Evolutionary conservation across 2,888 invertebrate species (phyloP), one percentile per base, ranked within the genome.

Genomic region (Limnephilus auricula): DNA sequence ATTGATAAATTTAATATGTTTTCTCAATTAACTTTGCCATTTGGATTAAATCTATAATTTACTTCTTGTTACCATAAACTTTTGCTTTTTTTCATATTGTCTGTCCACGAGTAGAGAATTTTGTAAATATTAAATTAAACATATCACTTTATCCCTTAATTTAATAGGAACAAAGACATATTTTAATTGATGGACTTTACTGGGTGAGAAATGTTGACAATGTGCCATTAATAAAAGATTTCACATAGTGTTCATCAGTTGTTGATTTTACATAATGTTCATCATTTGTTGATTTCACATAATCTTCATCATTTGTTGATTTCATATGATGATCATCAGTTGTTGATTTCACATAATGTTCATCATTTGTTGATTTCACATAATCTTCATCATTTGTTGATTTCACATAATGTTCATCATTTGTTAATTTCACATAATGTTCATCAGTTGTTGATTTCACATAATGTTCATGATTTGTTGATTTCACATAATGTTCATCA

Each of bases 101-200:
- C 65, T 65, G 65, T 65, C n/a, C 65, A 25, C 0, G 25, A 65
- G 65, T 65, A 78, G 34, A 79, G n/a, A n/a, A 34, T 84, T 37
- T 32, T 87, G 34, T 87, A 87, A 87, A 88, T 88, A 88, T 88
- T 88, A 78, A 78, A 79, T 78, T 37, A 78, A 88, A 88, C 87
- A 88, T 88, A 88, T 88, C 87, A 88, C 31, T 40, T 30, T n/a
- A 34, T 79, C 87, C 25, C 18, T 79, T 79, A 79, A 31, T 30
- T 45, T 30, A 65, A 34, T 32, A 82, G 34, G 34, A 82, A 32
- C 82, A 82, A 65, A 18, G 5, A 82, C 32, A 82, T 34, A 18
- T 82, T 82, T 82, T 34, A 12, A 25, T 34, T 82, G 18, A 82
- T 82, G 32, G 32, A 34, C 18, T 32, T 4, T 82, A 34, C 86